Evolutionary conservation across 2,888 invertebrate genomes (phyloP).

Genomic region (Osmoderma eremita): DNA sequence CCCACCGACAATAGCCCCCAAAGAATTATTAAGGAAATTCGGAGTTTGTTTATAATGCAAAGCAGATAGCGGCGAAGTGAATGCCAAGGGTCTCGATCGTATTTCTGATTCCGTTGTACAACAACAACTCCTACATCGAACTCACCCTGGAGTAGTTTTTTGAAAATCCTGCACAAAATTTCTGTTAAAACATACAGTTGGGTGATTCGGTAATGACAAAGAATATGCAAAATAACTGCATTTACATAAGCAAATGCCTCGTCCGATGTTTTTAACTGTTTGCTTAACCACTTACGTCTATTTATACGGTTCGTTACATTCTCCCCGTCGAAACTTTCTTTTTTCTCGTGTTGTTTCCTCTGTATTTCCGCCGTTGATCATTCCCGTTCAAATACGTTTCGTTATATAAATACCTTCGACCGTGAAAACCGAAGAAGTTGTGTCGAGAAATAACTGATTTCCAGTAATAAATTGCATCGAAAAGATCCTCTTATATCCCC

Average conservation of each 20-base stretch:
- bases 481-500: too few species aligned
- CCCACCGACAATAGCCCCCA: constrained; percentile 27
- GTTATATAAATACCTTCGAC: too few species aligned
- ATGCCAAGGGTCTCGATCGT: not conserved
- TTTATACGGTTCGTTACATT: constrained; percentile 41
- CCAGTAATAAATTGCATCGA: too few species aligned
- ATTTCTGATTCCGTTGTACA: constrained; percentile 5
- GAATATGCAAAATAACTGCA: constrained; percentile 53
- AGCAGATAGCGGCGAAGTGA: constrained; percentile 24
- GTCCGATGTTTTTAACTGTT: constrained; percentile 34
- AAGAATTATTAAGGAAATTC: constrained; percentile 43
- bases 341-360: constrained; percentile 9
- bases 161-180: constrained; percentile 32
- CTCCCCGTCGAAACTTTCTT: constrained; percentile 19
- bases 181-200: constrained; percentile 50
- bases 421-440: too few species aligned
- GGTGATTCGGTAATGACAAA: constrained; percentile 51
- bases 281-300: constrained; percentile 35
- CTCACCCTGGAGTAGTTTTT: constrained; percentile 14
- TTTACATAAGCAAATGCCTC: constrained; percentile 45
- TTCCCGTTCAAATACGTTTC: not conserved
- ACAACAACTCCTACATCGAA: not conserved
- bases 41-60: constrained; percentile 42
- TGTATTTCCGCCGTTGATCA: constrained; percentile 10
- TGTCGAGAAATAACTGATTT: too few species aligned